These are phyloP conservation scores for Brenthis hecate DNA, from an alignment of 2,888 invertebrate genomes.

Conservation along the genomic window DNA sequence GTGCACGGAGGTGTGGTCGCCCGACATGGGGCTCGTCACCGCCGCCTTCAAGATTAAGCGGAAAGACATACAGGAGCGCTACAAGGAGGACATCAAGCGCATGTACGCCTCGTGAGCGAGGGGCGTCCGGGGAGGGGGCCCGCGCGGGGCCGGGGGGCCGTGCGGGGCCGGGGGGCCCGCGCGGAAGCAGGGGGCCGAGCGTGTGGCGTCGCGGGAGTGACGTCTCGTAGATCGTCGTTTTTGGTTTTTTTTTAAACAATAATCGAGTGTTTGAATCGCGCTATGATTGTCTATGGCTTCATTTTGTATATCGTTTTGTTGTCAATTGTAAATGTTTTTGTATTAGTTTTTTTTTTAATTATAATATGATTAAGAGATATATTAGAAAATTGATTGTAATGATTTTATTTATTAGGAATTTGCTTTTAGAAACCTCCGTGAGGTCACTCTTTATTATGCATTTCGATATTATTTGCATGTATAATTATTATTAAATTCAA, in stretches of 20 bases:
- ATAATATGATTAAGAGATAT: not conserved
- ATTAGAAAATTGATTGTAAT: not conserved
- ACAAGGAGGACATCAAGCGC: conserved; percentile 94
- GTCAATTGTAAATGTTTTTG: no score
- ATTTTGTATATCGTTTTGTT: no score
- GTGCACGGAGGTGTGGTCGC: conserved; percentile 97
- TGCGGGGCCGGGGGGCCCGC: no score
- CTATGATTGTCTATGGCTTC: no score
- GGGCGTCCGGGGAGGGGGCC: not conserved
- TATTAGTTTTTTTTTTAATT: no score
- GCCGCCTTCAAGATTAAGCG: conserved; percentile 99
- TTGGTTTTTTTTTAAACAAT: no score
- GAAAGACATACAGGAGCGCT: conserved; percentile 96
- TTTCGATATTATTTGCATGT: not conserved
- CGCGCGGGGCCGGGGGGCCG: not conserved
- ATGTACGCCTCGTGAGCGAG: conserved; percentile 94
- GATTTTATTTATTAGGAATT: not conserved
- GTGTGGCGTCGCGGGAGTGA: no score
- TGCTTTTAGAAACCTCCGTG: conserved; percentile 10
- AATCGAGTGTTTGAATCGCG: no score
- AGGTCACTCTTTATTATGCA: not conserved
- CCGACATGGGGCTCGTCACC: conserved; percentile 98
- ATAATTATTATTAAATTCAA: conserved; percentile 2
- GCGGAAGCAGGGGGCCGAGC: no score
- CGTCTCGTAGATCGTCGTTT: no score